Base-by-base conservation (phyloP, 2,888 invertebrate species). In the Andrena flavipes region DNA sequence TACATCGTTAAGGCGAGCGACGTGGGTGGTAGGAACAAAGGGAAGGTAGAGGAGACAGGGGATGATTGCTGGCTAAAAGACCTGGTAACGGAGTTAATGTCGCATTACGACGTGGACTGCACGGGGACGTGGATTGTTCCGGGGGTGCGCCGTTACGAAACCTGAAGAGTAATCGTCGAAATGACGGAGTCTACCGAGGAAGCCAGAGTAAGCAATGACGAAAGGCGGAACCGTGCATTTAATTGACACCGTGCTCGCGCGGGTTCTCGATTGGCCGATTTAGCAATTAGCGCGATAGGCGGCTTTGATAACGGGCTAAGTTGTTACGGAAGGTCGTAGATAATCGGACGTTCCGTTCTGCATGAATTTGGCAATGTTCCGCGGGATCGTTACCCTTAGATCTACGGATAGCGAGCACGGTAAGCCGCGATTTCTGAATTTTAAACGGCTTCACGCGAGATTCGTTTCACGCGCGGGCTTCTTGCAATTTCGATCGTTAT, bases 181-280 rank as follows among this genome's bases (percentile, higher is more conserved):
- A 93, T 92, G 92, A 85, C 88, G 64, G 93, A 93, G 74, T 91
- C 91, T 64, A 88, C 85, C 76, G 91, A 92, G 33, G 93, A 93
- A 77, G 93, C 93, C 42, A 91, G 88, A 91, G 93, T 93, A 90
- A 93, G 93, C 85, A 74, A 59, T 75, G 64, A 73, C 26, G 10
- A 23, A 51, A 35, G 13, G 2, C 7, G 13, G 16, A 72, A 33
- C 8, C 8, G 10, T 26, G 20, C 6, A 33, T 68, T 29, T 10
- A 67, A 49, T 63, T 67, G 48, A 62, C 48, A 59, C 16, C 26
- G 7, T 42, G 16, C 42, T 5, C 26, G 13, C n/a, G 10, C 7
- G 8, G n/a, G 0, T 35, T 26, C 8, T 10, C 13, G 26, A 68
- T 80, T 71, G 49, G 62, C 13, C 33, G 20, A 29, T 23, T 33